phyloP scores from a whole-genome alignment of 2,797 vertebrate species.

The Gorsachius magnificus region DNA sequence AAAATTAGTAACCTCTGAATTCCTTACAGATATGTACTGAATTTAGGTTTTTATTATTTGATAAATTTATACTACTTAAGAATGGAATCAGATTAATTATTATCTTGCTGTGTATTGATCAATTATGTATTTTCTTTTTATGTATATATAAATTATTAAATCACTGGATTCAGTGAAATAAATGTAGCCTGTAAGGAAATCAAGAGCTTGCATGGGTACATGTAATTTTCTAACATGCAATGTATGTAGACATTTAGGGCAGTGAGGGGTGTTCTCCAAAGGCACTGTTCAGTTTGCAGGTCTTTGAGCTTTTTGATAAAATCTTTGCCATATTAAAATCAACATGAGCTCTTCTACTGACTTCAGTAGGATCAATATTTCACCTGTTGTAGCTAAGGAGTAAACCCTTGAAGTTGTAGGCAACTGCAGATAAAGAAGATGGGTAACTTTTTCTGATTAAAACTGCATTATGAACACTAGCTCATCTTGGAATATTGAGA shows the following conservation, averaged over 20 bases:
- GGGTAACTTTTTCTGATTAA: not conserved
- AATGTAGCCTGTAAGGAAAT: not conserved
- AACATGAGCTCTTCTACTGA: not conserved
- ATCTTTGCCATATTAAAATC: not conserved
- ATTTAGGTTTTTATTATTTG: not conserved
- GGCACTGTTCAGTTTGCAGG: accelerated
- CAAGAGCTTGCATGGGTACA: not conserved
- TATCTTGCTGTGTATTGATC: not conserved
- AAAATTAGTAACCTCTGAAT: not conserved
- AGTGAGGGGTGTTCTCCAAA: not conserved
- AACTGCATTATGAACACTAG: not conserved
- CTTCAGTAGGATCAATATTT: not conserved
- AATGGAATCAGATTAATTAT: not conserved
- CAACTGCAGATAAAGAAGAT: not conserved
- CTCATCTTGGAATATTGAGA: not conserved
- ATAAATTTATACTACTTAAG: not conserved
- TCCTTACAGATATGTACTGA: not conserved
- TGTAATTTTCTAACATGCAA: not conserved
- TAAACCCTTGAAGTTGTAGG: not conserved
- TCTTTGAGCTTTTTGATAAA: not conserved
- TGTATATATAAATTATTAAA: not conserved
- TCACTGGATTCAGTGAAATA: not conserved
- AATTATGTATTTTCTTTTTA: not conserved
- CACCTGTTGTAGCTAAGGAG: not conserved
- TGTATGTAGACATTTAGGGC: not conserved